These are phyloP conservation scores for Pluvialis apricaria DNA, from an alignment of 2,113 vertebrate genomes.

Conservation along the genomic window DNA sequence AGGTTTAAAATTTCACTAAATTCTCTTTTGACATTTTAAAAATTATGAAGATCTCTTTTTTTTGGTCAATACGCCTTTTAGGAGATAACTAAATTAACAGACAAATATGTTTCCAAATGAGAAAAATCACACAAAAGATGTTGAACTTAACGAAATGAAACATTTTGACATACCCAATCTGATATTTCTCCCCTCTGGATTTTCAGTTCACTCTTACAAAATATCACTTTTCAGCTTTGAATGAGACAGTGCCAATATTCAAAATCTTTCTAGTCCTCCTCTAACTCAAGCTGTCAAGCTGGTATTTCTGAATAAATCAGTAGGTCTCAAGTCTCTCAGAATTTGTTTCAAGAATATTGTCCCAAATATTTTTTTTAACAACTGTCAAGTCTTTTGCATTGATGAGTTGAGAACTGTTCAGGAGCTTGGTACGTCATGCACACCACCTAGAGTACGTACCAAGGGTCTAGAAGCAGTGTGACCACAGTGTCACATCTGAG, in stretches of 20 bases:
- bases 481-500: background rate
- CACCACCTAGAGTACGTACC: background rate
- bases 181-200: background rate
- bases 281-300: background rate
- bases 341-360: slow-evolving; percentile 1
- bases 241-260: background rate
- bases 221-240: background rate
- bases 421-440: background rate
- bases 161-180: background rate
- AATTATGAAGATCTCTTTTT: background rate
- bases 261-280: background rate
- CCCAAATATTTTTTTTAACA: background rate
- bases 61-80: background rate
- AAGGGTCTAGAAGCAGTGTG: background rate
- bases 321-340: background rate
- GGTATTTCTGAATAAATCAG: background rate
- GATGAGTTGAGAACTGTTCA: background rate
- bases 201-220: background rate
- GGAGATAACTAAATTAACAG: background rate
- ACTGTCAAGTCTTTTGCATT: background rate
- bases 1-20: background rate
- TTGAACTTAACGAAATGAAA: background rate
- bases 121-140: background rate
- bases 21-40: background rate
- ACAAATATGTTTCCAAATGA: background rate